Conservation (phyloP, 53 echinoderm and acorn worm genomes). For the Paracentrotus lividus region DNA sequence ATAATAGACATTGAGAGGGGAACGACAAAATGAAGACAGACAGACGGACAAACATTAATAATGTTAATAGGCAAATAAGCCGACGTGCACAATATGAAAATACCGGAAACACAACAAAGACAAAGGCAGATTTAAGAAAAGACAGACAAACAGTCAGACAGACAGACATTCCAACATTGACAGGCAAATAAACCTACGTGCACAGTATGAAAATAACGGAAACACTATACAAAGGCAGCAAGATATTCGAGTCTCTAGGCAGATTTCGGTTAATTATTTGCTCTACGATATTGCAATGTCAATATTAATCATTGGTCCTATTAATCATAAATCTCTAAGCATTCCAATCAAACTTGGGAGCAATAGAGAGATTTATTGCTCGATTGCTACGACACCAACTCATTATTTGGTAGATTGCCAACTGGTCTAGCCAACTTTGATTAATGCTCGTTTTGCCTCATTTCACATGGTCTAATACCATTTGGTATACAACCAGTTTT, state of each 20-base stretch:
- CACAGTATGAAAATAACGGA: not conserved
- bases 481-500: too few relatives aligned
- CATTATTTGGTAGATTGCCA: too few relatives aligned
- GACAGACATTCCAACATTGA: not conserved
- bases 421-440: too few relatives aligned
- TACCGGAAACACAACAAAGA: not conserved
- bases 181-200: not conserved
- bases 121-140: too few relatives aligned
- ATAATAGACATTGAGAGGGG: too few relatives aligned
- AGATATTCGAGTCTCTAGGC: too few relatives aligned
- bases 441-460: too few relatives aligned
- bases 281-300: conserved; percentile 11
- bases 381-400: not conserved
- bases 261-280: conserved; percentile 23
- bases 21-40: too few relatives aligned
- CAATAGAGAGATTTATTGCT: not conserved
- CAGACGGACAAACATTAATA: not conserved
- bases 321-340: not conserved
- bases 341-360: not conserved
- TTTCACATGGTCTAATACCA: too few relatives aligned
- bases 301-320: not conserved
- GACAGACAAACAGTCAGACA: not conserved
- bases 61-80: not conserved
- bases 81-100: not conserved
- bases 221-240: not conserved